Evolutionary conservation across 2,113 vertebrate genomes (phyloP), one percentile per base, ranked within the genome.

Genomic region (Pteropus alecto): DNA sequence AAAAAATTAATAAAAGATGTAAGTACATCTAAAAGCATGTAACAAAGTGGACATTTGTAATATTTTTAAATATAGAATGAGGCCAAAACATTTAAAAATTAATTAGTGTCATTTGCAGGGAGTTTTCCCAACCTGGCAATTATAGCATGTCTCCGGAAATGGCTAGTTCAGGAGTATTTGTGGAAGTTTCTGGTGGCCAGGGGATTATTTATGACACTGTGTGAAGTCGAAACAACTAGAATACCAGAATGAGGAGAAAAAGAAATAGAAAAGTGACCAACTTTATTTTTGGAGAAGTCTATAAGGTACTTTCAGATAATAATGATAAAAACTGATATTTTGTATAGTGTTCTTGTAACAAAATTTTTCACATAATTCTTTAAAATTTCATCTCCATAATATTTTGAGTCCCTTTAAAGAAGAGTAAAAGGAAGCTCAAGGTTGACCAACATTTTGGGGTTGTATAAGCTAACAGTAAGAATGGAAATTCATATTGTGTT

Each of bases 401-500:
- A 91, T 92, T 92, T 63, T 93, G 65, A 73, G 30, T 92, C 41
- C 12, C 30, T 79, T 87, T 81, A 82, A 71, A 79, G 63, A 83
- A 77, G 65, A 95, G 13, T 88, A 81, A 89, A 85, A 95, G 43
- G 8, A 90, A 78, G 78, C 33, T 94, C 30, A 60, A 60, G 26
- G 24, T 61, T 86, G n/a, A 81, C 74, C 60, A 83, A 28, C 21
- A 48, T 90, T 95, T 96, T 88, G 76, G 15, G n/a, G 24, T 95
- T 94, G 70, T 10, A 2, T 84, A 94, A 94, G 46, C 73, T 60
- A 92, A 77, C n/a, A 85, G 12, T 73, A 24, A 90, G 60, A 89
- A 70, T 93, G 46, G 30, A 83, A 90, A 96, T 89, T 85, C 21
- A 41, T 86, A 51, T 14, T 68, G 51, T 10, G 18, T 82, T 97